These are phyloP conservation scores for Hemichromis elongatus DNA, from an alignment of 2,113 vertebrate species.

Conservation along the genomic window DNA sequence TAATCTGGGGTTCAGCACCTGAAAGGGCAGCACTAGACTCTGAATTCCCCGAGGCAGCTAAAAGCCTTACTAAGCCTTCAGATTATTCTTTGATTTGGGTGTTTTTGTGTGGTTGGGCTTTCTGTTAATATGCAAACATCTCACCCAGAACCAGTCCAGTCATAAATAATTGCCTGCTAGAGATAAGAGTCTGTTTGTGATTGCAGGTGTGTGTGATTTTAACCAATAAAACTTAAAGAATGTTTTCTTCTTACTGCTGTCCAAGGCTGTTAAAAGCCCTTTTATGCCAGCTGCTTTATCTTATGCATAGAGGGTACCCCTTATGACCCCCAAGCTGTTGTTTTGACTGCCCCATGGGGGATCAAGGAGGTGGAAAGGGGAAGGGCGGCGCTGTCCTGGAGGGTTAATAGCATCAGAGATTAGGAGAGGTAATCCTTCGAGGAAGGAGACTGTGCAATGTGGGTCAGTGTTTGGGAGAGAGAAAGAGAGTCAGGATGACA, in stretches of 20 bases:
- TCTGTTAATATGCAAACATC: conserved; percentile 5
- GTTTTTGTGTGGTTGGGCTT: conserved; percentile 8
- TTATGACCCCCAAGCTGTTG: conserved; percentile 47
- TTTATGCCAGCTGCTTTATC: neutral
- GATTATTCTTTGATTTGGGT: conserved; percentile 42
- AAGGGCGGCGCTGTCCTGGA: conserved; percentile 37
- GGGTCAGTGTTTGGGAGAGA: conserved; percentile 45
- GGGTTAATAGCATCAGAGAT: conserved; percentile 68
- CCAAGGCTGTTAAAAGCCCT: neutral
- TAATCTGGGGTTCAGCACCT: conserved; percentile 58
- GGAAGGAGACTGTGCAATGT: conserved; percentile 41
- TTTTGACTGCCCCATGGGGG: conserved; percentile 47
- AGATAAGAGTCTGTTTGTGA: neutral
- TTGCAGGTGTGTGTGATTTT: neutral
- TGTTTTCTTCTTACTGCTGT: neutral
- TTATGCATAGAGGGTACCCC: neutral
- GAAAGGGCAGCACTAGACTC: conserved; percentile 48
- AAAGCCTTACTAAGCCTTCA: conserved; percentile 45
- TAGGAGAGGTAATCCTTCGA: conserved; percentile 66
- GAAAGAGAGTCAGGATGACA: neutral
- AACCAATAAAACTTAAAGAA: neutral
- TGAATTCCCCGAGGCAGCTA: conserved; percentile 30
- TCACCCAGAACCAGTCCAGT: conserved; percentile 14
- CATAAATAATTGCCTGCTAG: neutral
- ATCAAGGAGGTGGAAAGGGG: conserved; percentile 1